phyloP scores from a whole-genome alignment of 2,888 invertebrate species.

The Entomobrya multifasciata region DNA sequence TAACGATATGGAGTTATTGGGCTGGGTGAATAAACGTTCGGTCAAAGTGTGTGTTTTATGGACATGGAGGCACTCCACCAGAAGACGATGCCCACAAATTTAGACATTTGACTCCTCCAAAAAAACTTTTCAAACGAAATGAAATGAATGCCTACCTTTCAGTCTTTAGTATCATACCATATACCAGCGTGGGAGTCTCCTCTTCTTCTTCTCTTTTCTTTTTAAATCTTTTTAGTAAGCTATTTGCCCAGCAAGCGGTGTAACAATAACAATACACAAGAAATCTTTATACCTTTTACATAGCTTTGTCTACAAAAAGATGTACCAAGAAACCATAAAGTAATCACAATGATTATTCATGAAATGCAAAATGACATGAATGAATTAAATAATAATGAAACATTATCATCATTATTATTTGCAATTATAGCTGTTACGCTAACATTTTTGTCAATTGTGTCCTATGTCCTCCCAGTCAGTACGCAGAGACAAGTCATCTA shows the following conservation, averaged over 20 bases:
- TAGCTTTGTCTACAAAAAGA: too few relatives aligned
- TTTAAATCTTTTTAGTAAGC: not conserved
- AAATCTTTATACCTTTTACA: not conserved
- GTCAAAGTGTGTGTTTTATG: slow-evolving; percentile 10
- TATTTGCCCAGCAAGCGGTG: not conserved
- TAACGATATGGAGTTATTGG: not conserved
- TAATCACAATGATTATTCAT: slow-evolving; percentile 54
- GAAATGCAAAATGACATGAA: slow-evolving; percentile 57
- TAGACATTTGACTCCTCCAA: slow-evolving; percentile 41
- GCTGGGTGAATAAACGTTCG: not conserved
- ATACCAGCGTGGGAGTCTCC: slow-evolving; percentile 5
- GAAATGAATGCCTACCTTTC: not conserved
- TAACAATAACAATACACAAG: not conserved
- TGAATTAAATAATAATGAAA: slow-evolving; percentile 31
- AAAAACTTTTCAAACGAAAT: not conserved
- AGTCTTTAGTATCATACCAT: not conserved
- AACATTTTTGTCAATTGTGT: slow-evolving; percentile 1
- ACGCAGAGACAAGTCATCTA: too few relatives aligned
- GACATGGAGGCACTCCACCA: slow-evolving; percentile 33
- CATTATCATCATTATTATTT: slow-evolving; percentile 17
- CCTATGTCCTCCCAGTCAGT: not conserved
- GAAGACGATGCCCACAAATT: slow-evolving; percentile 48
- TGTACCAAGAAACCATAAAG: slow-evolving; percentile 3
- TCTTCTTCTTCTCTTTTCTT: not conserved
- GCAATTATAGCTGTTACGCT: not conserved